These are phyloP conservation scores for Aleiodes alternator DNA, from an alignment of 2,888 invertebrate genomes.

Conservation along the genomic window DNA sequence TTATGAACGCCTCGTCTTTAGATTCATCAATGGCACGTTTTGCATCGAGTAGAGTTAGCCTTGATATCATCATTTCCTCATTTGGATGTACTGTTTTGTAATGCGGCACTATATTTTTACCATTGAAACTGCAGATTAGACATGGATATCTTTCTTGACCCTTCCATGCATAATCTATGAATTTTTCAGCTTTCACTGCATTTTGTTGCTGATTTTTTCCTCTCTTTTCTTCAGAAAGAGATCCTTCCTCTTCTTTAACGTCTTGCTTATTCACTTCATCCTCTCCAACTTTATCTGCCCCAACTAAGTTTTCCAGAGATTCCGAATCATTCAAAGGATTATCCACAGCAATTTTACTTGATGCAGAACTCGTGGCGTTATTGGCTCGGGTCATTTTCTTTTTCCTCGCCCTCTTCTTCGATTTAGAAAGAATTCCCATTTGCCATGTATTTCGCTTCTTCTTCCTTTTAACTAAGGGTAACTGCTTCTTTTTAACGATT, in stretches of 20 bases:
- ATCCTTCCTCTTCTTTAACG: not conserved
- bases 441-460: constrained; percentile 68
- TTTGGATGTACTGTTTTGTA: constrained; percentile 81
- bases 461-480: constrained; percentile 56
- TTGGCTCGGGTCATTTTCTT: constrained; percentile 30
- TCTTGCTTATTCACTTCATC: not conserved
- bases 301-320: too few relatives aligned
- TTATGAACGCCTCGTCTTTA: constrained; percentile 72
- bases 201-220: constrained; percentile 49
- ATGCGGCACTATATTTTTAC: constrained; percentile 81
- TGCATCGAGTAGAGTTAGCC: constrained; percentile 78
- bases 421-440: constrained; percentile 59
- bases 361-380: not conserved
- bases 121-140: constrained; percentile 79
- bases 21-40: constrained; percentile 78
- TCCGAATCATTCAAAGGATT: not conserved
- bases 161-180: constrained; percentile 64
- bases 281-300: not conserved
- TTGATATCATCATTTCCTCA: constrained; percentile 81
- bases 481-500: constrained; percentile 42
- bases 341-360: not conserved
- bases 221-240: constrained; percentile 44
- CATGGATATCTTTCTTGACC: constrained; percentile 76
- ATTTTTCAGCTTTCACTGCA: constrained; percentile 58
- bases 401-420: constrained; percentile 24